Evolutionary conservation across 2,797 vertebrate genomes (phyloP).

Genomic region (Sylvilagus floridanus): DNA sequence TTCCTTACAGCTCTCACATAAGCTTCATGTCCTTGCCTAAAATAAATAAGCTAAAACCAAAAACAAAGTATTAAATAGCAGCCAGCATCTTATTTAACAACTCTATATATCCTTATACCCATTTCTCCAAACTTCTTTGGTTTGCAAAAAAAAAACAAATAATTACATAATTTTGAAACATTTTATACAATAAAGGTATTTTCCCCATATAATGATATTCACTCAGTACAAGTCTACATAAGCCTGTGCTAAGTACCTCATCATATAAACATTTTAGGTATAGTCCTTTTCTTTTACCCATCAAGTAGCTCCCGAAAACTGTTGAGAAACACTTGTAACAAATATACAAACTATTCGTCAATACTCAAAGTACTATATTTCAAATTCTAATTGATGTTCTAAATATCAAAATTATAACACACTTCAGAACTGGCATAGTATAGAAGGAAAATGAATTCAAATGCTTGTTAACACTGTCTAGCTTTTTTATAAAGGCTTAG

Average conservation of each 20-base stretch:
- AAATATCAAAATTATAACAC: not conserved
- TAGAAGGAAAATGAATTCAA: conserved; percentile 58
- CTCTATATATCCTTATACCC: not conserved
- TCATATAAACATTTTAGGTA: not conserved
- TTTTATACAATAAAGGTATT: conserved; percentile 29
- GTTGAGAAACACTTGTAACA: not conserved
- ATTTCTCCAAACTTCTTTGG: conserved; percentile 22
- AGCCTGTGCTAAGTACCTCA: not conserved
- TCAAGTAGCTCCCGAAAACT: not conserved
- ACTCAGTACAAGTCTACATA: not conserved
- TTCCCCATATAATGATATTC: not conserved
- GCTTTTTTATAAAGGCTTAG: not conserved
- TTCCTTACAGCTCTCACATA: conserved; percentile 96
- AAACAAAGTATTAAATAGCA: conserved; percentile 47
- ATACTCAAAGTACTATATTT: conserved; percentile 41
- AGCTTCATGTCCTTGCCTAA: conserved; percentile 98
- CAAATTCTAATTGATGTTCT: conserved; percentile 3
- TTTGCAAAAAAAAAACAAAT: conserved; percentile 37
- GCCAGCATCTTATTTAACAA: conserved; percentile 8
- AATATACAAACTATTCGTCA: not conserved
- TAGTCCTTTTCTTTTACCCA: not conserved
- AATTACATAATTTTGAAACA: conserved; percentile 24
- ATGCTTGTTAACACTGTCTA: not conserved
- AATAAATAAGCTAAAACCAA: conserved; percentile 95
- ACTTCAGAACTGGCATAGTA: not conserved